Base-by-base conservation (phyloP, 2,888 invertebrate species). In the Prosopocoilus inquinatus region DNA sequence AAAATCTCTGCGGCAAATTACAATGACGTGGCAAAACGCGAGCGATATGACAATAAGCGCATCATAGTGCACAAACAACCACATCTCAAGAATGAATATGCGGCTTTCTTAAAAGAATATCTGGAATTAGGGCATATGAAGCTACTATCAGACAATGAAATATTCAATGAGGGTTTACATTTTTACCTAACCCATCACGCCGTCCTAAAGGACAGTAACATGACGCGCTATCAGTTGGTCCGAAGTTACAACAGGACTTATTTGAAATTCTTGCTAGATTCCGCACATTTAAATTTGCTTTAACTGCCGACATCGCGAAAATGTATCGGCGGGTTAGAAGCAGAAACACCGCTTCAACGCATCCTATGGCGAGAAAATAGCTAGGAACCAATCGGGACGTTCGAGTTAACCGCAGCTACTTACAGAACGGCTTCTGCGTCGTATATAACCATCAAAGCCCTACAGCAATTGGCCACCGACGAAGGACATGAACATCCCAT, bases 141-240 rank as follows among this genome's bases (percentile, higher is more conserved):
- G 38, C n/a, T 11, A 36, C n/a, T 2, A 3, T 16, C 16, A 16
- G 16, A 16, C 16, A 16, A 16, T 16, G 35, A 7, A 8, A 12
- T n/a, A 35, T 35, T 15, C 5, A 12, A 34, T 15, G 20, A 45
- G 8, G 1, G 28, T 7, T 9, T 9, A n/a, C 15, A 12, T 32
- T 35, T 49, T 16, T 49, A 49, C 9, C 16, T 39, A 12, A 39
- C 50, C 3, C 41, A 50, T 41, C 50, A 50, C 33, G 41, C 39
- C 9, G 49, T 38, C 35, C 8, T 39, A 9, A 11, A n/a, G 3
- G 32, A 43, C 9, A 50, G 50, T 43, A 9, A 9, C 39, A 49
- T 11, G 49, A 39, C n/a, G 12, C 15, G 9, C n/a, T 49, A 11
- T 13, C 36, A 11, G 39, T 20, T 4, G 41, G 41, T 41, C 49